A percentile compares a stretch with the other conserved stretches of the same genome.
phyloP scores from a whole-genome alignment of 2,797 vertebrate species.

The Danio kyathit region DNA sequence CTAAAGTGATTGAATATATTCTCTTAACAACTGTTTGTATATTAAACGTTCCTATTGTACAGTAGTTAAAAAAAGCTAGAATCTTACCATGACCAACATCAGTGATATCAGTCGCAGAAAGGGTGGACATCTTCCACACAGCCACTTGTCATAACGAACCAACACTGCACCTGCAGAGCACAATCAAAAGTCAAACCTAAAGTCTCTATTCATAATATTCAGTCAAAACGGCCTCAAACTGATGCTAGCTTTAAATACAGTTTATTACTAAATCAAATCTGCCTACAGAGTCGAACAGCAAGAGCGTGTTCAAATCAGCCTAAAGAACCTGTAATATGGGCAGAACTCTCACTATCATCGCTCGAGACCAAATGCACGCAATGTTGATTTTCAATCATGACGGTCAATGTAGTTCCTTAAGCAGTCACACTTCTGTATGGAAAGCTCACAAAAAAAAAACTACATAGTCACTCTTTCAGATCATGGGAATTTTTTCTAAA shows the following conservation, averaged over 20 bases:
- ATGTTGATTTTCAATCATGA: conserved; percentile 11
- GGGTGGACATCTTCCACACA: conserved; percentile 86
- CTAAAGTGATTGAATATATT: background rate
- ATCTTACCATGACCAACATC: conserved; percentile 87
- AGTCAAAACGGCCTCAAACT: background rate
- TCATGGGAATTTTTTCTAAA: conserved; percentile 38
- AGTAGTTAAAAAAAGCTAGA: background rate
- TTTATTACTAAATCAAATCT: background rate
- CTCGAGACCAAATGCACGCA: background rate
- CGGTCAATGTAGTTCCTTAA: conserved; percentile 47
- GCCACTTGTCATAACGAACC: conserved; percentile 85
- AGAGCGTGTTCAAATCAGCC: background rate
- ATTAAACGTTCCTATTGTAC: background rate
- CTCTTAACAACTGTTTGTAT: background rate
- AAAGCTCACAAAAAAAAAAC: background rate
- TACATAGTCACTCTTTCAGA: conserved; percentile 44
- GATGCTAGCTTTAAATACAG: background rate
- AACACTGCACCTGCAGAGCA: conserved; percentile 72
- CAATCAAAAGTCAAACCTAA: conserved; percentile 38
- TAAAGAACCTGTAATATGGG: background rate
- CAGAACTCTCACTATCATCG: background rate
- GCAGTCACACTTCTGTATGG: conserved; percentile 37
- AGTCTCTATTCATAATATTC: background rate
- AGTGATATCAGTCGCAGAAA: conserved; percentile 84
- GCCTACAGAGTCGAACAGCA: background rate